Evolutionary conservation across 23 tunicate genomes (phyloP).

Genomic region (Trididemnum miniatum): DNA sequence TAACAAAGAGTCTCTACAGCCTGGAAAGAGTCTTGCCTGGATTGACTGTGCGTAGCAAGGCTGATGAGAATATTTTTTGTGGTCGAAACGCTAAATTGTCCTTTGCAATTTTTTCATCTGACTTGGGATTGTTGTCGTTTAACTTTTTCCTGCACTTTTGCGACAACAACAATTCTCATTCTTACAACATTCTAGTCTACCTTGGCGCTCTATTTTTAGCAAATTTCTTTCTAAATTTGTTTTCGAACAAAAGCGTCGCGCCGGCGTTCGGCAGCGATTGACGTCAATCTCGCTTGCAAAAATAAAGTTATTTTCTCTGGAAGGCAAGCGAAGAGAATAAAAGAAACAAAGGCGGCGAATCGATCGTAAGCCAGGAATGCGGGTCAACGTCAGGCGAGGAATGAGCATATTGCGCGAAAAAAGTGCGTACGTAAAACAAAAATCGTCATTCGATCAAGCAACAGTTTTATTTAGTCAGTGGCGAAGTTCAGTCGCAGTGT

Average conservation of each 20-base stretch:
- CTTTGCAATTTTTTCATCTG: too few species aligned
- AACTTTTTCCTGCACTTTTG: too few species aligned
- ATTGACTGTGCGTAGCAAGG: too few species aligned
- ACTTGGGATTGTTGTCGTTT: too few species aligned
- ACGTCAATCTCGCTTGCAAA: not conserved
- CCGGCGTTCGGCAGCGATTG: not conserved
- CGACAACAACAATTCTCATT: too few species aligned
- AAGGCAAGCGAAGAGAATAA: not conserved
- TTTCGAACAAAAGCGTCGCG: not conserved
- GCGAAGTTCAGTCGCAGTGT: too few species aligned
- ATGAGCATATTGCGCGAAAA: not conserved
- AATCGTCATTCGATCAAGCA: not conserved
- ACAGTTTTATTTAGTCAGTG: not conserved
- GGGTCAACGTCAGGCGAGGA: not conserved
- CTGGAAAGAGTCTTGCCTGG: too few species aligned
- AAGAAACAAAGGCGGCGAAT: not conserved
- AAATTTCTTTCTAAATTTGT: not conserved
- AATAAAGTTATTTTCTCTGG: not conserved
- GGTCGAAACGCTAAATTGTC: too few species aligned
- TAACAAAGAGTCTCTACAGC: too few species aligned
- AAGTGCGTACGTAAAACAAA: not conserved
- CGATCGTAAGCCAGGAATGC: not conserved
- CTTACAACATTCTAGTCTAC: too few species aligned
- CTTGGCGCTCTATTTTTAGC: not conserved
- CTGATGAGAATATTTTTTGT: too few species aligned